Evolutionary conservation across 2,888 invertebrate species (phyloP).

Genomic region (Euspilapteryx auroguttella): DNA sequence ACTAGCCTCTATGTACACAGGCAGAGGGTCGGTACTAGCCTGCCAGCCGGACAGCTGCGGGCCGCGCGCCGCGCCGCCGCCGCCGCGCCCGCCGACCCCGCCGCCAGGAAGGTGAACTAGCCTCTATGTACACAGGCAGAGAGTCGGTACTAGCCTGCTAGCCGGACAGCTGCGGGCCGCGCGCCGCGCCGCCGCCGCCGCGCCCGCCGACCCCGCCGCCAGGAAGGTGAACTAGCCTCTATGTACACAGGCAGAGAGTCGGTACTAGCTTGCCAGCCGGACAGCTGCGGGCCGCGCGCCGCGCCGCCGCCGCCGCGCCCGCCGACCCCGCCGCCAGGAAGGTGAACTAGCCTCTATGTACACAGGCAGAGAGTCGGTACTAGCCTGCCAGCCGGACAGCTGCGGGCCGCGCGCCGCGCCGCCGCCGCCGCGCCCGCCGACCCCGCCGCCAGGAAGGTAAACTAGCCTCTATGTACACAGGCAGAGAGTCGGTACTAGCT

Average conservation of each 20-base stretch:
- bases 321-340: too few relatives aligned
- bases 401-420: conserved; percentile 55
- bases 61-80: conserved; percentile 46
- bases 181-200: conserved; percentile 32
- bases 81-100: conserved; percentile 35
- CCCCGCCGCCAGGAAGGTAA: too few relatives aligned
- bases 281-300: conserved; percentile 67
- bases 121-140: conserved; percentile 63
- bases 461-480: too few relatives aligned
- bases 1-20: conserved; percentile 24
- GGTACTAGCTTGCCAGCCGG: conserved; percentile 83
- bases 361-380: conserved; percentile 78
- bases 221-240: too few relatives aligned
- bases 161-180: conserved; percentile 74
- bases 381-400: conserved; percentile 83
- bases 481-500: too few relatives aligned
- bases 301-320: conserved; percentile 39
- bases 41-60: conserved; percentile 81
- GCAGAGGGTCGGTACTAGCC: conserved; percentile 81
- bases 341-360: too few relatives aligned
- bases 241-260: conserved; percentile 68
- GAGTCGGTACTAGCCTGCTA: conserved; percentile 81
- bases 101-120: too few relatives aligned
- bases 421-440: conserved; percentile 40
- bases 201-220: conserved; percentile 37